Percentiles rank a stretch among this genome's conserved stretches.
phyloP scores from a whole-genome alignment of 2,888 invertebrate genomes.

The Pseudococcus longispinus region DNA sequence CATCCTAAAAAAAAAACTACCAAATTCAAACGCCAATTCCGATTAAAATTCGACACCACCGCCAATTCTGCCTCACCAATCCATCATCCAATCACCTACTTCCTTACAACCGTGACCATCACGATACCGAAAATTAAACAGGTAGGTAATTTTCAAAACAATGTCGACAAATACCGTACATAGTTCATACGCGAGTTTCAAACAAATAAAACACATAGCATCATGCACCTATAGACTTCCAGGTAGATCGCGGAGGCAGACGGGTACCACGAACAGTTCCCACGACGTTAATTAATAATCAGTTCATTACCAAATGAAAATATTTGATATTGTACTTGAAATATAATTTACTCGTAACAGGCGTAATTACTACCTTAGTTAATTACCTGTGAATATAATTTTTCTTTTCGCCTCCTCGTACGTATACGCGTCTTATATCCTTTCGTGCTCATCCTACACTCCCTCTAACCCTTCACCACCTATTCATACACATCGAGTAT shows the following conservation, averaged over 20 bases:
- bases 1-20: no score
- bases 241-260: not conserved
- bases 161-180: not conserved
- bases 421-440: not conserved
- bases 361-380: constrained; percentile 22
- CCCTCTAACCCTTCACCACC: not conserved
- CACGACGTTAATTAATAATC: constrained; percentile 22
- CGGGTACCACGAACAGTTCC: not conserved
- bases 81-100: not conserved
- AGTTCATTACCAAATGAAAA: constrained; percentile 26
- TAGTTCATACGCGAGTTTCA: not conserved
- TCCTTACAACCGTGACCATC: not conserved
- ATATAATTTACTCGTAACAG: constrained; percentile 20
- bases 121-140: not conserved
- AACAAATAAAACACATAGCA: not conserved
- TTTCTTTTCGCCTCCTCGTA: not conserved
- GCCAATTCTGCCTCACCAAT: no score
- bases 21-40: no score
- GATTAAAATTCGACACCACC: no score
- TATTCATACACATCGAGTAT: no score
- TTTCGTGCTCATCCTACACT: not conserved
- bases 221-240: not conserved
- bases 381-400: constrained; percentile 3
- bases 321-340: constrained; percentile 26
- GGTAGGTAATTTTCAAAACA: not conserved